Evolutionary conservation across 2,113 vertebrate species (phyloP), one percentile per base, ranked within the genome.

Genomic region (Hymenochirus boettgeri): DNA sequence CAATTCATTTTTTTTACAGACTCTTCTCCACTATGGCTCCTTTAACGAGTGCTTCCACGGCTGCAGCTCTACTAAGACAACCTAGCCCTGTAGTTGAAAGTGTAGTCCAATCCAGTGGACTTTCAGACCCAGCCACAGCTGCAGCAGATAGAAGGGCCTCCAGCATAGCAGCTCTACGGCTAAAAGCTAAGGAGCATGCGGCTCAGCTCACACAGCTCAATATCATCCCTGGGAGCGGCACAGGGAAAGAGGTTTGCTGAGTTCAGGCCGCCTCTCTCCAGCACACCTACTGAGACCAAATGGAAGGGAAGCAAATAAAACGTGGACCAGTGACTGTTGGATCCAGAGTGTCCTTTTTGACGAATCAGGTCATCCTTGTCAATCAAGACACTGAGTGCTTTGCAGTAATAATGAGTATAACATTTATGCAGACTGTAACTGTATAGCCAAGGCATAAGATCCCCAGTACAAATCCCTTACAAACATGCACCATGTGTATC

Each of bases 211-310:
- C 94, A 73, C 95, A 97, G 86, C 94, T 98, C 73, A 98, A 95
- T 87, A 93, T 97, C 81, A 89, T 97, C 83, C 93, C 94, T n/a
- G 73, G 91, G 19, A 90, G 83, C 79, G 87, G 85, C 74, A 74
- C 95, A 42, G 94, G 95, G 82, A n/a, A 98, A 87, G 95, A 98
- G 90, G 95, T 97, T 85, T 98, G 95, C 91, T 98, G 91, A 95
- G 76, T 25, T 62, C 70, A 18, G 48, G 79, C 74, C 82, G 73
- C 74, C 75, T 79, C 81, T n/a, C n/a, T 74, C 70, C 73, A 74
- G 83, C 82, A 81, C 33, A 81, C 57, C 75, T 79, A 88, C 80
- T 90, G 92, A 83, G 87, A 94, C 90, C 92, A 94, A 94, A 95
- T 88, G 83, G 80, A 83, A 78, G 17, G 26, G n/a, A 58, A 59